phyloP scores from a whole-genome alignment of 2,797 vertebrate genomes.

The Ambastaia sidthimunki region DNA sequence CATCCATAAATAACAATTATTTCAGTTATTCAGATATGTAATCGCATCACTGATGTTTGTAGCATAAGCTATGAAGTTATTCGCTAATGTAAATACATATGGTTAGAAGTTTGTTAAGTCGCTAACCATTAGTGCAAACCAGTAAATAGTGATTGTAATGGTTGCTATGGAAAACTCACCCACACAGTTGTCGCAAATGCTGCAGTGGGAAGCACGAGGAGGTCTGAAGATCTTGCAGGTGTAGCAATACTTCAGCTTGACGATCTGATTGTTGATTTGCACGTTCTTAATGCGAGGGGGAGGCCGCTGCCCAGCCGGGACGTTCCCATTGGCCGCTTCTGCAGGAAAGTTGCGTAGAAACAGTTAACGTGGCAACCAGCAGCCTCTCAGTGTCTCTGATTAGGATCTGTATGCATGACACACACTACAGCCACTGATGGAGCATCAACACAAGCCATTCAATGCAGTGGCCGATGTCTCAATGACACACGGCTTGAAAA shows the following conservation, averaged over 20 bases:
- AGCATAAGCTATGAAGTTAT: background rate
- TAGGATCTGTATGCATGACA: constrained; percentile 3
- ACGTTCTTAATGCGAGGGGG: constrained; percentile 97
- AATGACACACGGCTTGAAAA: background rate
- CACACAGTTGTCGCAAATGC: constrained; percentile 99
- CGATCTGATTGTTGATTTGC: constrained; percentile 99
- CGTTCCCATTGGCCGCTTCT: constrained; percentile 96
- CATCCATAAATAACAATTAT: too few species aligned
- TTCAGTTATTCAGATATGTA: too few species aligned
- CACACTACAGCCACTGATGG: background rate
- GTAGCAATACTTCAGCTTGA: constrained; percentile 99
- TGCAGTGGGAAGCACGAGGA: constrained; percentile 96
- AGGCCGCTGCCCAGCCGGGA: constrained; percentile 91
- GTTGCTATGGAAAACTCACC: constrained; percentile 78
- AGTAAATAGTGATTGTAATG: background rate
- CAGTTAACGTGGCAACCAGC: background rate
- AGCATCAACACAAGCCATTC: constrained; percentile 4
- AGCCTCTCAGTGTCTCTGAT: background rate
- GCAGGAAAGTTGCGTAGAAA: constrained; percentile 41
- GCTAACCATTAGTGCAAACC: background rate
- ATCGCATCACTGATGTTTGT: too few species aligned
- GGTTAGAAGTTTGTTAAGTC: background rate
- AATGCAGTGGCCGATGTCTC: background rate
- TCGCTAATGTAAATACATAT: background rate
- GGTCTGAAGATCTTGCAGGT: constrained; percentile 99